Evolutionary conservation across 2,888 invertebrate species (phyloP), one percentile per base, ranked within the genome.

Genomic region (Pyrrhia umbra): DNA sequence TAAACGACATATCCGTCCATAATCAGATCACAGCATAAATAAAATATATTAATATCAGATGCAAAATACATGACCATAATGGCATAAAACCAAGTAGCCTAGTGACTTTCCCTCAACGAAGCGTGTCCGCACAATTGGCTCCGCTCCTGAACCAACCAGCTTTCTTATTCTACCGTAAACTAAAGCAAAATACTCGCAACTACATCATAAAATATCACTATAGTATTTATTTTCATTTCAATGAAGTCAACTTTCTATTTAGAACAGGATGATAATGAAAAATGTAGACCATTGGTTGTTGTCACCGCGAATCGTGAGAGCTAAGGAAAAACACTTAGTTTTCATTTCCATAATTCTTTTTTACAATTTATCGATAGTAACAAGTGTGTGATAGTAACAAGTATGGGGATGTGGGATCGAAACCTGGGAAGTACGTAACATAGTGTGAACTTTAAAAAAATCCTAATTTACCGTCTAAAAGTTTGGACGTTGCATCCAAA

Each of bases 71-170:
- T 56, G 62, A 56, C 64, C 71, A 66, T 66, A 68, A 58, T 47
- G 9, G 47, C 42, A 46, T 59, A 34, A 50, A 68, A 67, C 61
- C 46, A 59, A 65, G 65, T 56, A 66, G 65, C 47, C 30, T 4
- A 16, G 79, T 78, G 70, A 84, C 89, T 89, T 89, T 89, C 89
- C 71, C 83, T 72, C 76, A 81, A 85, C 81, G 76, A 77, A 76
- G 64, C 82, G 80, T 86, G 85, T 82, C 84, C 69, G 77, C 62
- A 83, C 83, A 82, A 86, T 86, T 85, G 80, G 82, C 75, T 64
- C 65, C 81, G 82, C 85, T 85, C 83, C 84, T 81, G 79, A 67
- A 75, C 77, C 60, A 70, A 83, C 69, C 73, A 77, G 82, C 79
- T 86, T 87, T 85, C 82, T 73, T 76, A 79, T 71, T 65, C 56